Base-by-base conservation (phyloP, 2,113 vertebrate species). In the Spilogale gracilis region DNA sequence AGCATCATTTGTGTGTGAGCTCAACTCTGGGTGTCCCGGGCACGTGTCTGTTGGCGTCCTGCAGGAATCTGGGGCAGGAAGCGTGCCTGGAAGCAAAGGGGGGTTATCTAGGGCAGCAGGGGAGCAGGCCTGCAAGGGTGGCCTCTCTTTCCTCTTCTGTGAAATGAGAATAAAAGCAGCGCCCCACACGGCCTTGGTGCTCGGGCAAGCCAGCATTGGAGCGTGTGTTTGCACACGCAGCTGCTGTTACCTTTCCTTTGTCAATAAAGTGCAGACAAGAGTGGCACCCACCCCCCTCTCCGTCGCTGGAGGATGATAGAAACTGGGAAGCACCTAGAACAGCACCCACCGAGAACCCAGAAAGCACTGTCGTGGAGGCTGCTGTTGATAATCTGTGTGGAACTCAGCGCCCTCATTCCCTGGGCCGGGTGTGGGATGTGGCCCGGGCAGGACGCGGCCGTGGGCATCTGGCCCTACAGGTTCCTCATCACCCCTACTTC, bases 401-500 rank as follows among this genome's bases (percentile, higher is more conserved):
- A 11, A 16, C 21, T 32, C 50, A 1, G 50, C 0, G 10, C 52
- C 88, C n/a, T 50, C 8, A 58, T 65, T 17, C 11, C 9, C 74
- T 17, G 61, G 67, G 5, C 21, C 0, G 1, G 3, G 43, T 9
- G 50, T 56, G 93, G 79, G 95, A n/a, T 17, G 89, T 10, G 48
- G 27, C 21, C 2, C 2, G 21, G 88, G n/a, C 48, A 43, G 95
- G 89, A 91, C 45, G 92, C 63, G 88, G 50, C 83, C 23, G 0
- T 43, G 85, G 91, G 78, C n/a, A 89, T 93, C 96, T 69, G 80
- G 96, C 32, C n/a, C 56, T 79, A 76, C 97, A 86, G 94, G 97
- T 98, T 98, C 45, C 89, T 84, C 0, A 1, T 60, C 81, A 63
- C 52, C 82, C 60, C 76, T 38, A 91, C 74, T 86, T 90, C 80